These are phyloP conservation scores for Amphilophus citrinellus DNA, from an alignment of 2,113 vertebrate genomes.

Conservation along the genomic window DNA sequence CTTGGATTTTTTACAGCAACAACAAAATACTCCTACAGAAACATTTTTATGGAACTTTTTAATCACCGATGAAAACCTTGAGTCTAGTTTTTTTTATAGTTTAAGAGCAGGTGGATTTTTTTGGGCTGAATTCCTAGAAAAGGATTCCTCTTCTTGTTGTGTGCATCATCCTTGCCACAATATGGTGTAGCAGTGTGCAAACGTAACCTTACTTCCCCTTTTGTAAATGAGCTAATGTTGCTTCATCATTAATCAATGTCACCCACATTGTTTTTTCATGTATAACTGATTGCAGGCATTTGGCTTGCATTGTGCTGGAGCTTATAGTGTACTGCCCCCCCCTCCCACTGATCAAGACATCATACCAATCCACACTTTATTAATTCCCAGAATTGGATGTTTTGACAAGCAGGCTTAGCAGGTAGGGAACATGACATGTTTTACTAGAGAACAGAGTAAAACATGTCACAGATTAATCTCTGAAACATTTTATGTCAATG, in stretches of 20 bases:
- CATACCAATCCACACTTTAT: not conserved
- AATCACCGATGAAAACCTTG: not conserved
- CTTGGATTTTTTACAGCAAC: not conserved
- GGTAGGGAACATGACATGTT: not conserved
- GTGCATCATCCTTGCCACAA: not conserved
- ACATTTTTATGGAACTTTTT: not conserved
- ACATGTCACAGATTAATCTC: not conserved
- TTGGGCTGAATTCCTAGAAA: not conserved
- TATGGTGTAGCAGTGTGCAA: not conserved
- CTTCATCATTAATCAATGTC: conserved; percentile 11
- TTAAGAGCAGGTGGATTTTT: not conserved
- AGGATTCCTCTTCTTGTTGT: not conserved
- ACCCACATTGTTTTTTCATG: not conserved
- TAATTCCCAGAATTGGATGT: conserved; percentile 9
- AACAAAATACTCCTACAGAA: not conserved
- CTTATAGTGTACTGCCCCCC: not conserved
- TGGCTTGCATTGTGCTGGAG: not conserved
- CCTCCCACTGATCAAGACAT: not conserved
- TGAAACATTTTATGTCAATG: not conserved
- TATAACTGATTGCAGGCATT: not conserved
- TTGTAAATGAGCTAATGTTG: not conserved
- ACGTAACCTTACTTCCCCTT: conserved; percentile 18
- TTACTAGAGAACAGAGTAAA: conserved; percentile 3
- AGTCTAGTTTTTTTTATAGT: not conserved
- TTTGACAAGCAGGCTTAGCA: not conserved